Evolutionary conservation across 2,888 invertebrate species (phyloP), one percentile per base, ranked within the genome.

Genomic region (Macrophya alboannulata): DNA sequence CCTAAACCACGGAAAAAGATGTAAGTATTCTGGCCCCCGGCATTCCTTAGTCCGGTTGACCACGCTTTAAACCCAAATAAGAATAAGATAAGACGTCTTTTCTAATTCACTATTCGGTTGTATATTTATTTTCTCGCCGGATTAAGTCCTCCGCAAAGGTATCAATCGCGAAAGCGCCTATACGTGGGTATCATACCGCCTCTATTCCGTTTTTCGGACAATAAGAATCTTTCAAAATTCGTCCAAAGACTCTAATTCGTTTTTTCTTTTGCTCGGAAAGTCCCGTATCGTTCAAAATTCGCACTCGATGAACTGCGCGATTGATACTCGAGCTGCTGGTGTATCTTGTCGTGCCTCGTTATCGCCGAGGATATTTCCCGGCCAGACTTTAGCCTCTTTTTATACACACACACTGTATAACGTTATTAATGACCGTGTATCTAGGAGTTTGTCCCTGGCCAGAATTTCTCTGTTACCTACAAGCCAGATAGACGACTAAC

Each of bases 1-100:
- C 91, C 89, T 91, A 90, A 91, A 92, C 90, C 90, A 91, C 91
- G 92, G 93, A 93, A 93, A 93, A 93, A 93, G 93, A 93, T 92
- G 93, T 92, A 93, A 93, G 92, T 91, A 91, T 91, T 88, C 88
- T 84, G 88, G 88, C 88, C 90, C 87, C 82, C 87, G 90, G 91
- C 92, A 92, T 93, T 93, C 92, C 92, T 89, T 83, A 85, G 87
- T 89, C 87, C 89, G 89, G 89, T 90, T 89, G 89, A 90, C 89
- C 91, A 90, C 90, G 89, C 87, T 89, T 88, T 89, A 89, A 89
- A 89, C 88, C 90, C 88, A 87, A 85, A 87, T 87, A 90, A 88
- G 89, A 85, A 87, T 87, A 90, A 88, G 89, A 90, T 90, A 92
- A 91, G 90, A 89, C 91, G 89, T 31, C 89, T 88, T 88, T 89